phyloP scores from a whole-genome alignment of 2,888 invertebrate species.

The Cantharis nigra region DNA sequence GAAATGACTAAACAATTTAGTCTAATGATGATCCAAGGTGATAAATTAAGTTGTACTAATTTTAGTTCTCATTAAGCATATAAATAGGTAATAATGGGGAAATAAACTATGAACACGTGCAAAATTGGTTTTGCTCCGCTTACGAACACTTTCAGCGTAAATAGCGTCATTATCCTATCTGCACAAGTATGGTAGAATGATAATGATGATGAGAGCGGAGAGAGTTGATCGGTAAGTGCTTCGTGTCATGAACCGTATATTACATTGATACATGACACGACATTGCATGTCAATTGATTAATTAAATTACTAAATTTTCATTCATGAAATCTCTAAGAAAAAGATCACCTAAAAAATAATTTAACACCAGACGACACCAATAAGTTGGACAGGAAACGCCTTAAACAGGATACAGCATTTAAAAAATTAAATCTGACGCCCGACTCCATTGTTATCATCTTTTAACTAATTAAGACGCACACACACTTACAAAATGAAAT shows the following conservation, averaged over 20 bases:
- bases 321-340: slow-evolving; percentile 41
- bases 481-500: not conserved
- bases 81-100: slow-evolving; percentile 22
- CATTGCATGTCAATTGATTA: slow-evolving; percentile 40
- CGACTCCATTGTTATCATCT: slow-evolving; percentile 11
- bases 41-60: slow-evolving; percentile 11
- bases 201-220: slow-evolving; percentile 24
- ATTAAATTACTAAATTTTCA: slow-evolving; percentile 43
- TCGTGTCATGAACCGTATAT: slow-evolving; percentile 32
- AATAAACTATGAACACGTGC: slow-evolving; percentile 28
- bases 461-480: not conserved
- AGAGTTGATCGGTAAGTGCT: slow-evolving; percentile 17
- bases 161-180: slow-evolving; percentile 40
- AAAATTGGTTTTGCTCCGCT: slow-evolving; percentile 27
- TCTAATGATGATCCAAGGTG: slow-evolving; percentile 3
- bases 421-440: slow-evolving; percentile 35
- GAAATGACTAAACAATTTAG: not conserved
- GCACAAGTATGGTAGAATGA: slow-evolving; percentile 26
- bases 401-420: slow-evolving; percentile 45
- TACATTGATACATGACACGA: slow-evolving; percentile 36
- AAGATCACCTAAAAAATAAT: slow-evolving; percentile 42
- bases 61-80: slow-evolving; percentile 13
- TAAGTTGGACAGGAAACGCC: slow-evolving; percentile 38
- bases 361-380: slow-evolving; percentile 39
- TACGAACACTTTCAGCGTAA: slow-evolving; percentile 27